phyloP scores from a whole-genome alignment of 2,888 invertebrate genomes.

The Blastobasis lacticolella region DNA sequence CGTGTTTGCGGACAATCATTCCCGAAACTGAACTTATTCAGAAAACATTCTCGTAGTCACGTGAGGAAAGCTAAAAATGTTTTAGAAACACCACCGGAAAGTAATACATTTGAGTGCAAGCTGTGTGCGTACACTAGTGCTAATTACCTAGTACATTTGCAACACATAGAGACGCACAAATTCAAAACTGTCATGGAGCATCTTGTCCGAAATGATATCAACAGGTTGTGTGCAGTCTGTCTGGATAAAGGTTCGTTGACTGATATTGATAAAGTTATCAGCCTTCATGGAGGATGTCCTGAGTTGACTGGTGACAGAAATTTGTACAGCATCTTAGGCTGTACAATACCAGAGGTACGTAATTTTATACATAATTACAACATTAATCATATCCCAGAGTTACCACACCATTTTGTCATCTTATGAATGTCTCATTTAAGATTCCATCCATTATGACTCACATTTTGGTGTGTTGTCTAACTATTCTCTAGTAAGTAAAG shows the following conservation, averaged over 20 bases:
- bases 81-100: neutral
- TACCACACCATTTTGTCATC: too few relatives aligned
- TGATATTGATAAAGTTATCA: constrained; percentile 36
- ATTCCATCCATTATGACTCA: too few relatives aligned
- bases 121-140: constrained; percentile 32
- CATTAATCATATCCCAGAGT: neutral
- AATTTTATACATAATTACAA: constrained; percentile 1
- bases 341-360: constrained; percentile 47
- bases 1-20: constrained; percentile 54
- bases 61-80: constrained; percentile 6
- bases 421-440: too few relatives aligned
- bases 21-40: constrained; percentile 36
- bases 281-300: constrained; percentile 49
- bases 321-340: constrained; percentile 37
- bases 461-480: too few relatives aligned
- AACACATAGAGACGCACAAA: constrained; percentile 59
- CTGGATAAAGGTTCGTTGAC: constrained; percentile 31
- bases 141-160: constrained; percentile 35
- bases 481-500: too few relatives aligned
- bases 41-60: constrained; percentile 37
- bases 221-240: constrained; percentile 48
- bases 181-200: constrained; percentile 45
- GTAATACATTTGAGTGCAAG: constrained; percentile 35
- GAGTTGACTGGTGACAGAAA: constrained; percentile 45
- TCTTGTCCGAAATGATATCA: constrained; percentile 39